Conservation (phyloP, 92 coral and sea anemone species). For the Phenganax subtilis region DNA sequence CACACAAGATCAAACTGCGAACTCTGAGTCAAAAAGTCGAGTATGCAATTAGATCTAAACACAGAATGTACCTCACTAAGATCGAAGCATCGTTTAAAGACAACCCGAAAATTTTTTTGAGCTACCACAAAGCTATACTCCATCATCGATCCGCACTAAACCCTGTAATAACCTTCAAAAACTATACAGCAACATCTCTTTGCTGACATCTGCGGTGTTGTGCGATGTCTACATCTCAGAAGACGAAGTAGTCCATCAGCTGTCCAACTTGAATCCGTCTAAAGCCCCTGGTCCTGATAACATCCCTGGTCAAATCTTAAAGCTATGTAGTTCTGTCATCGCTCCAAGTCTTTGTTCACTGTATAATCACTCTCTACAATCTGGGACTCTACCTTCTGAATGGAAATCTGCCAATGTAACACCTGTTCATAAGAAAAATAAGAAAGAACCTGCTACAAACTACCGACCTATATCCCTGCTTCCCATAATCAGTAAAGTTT, state of each 20-base stretch:
- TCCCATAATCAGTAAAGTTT: constrained; percentile 21
- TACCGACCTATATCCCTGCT: constrained; percentile 47
- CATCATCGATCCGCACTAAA: background rate
- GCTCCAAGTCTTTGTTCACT: constrained; percentile 36
- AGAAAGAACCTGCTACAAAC: background rate
- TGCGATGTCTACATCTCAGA: background rate
- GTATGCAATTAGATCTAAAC: background rate
- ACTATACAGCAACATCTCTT: background rate
- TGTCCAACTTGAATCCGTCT: background rate
- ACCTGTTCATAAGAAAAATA: constrained; percentile 30
- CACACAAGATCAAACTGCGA: background rate
- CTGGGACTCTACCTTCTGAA: constrained; percentile 26
- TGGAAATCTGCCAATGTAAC: constrained; percentile 37
- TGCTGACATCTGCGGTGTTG: background rate
- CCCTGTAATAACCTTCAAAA: constrained; percentile 8
- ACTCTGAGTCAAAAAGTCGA: background rate
- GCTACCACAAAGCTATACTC: constrained; percentile 34
- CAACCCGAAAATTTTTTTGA: constrained; percentile 31
- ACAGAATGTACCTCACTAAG: background rate
- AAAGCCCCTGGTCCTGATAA: background rate
- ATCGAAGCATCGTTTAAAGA: background rate
- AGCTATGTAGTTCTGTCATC: background rate
- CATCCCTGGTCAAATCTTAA: background rate
- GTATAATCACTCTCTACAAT: constrained; percentile 25
- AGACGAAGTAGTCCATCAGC: background rate